phyloP scores from a whole-genome alignment of 2,797 vertebrate genomes.

The Clamator glandarius region DNA sequence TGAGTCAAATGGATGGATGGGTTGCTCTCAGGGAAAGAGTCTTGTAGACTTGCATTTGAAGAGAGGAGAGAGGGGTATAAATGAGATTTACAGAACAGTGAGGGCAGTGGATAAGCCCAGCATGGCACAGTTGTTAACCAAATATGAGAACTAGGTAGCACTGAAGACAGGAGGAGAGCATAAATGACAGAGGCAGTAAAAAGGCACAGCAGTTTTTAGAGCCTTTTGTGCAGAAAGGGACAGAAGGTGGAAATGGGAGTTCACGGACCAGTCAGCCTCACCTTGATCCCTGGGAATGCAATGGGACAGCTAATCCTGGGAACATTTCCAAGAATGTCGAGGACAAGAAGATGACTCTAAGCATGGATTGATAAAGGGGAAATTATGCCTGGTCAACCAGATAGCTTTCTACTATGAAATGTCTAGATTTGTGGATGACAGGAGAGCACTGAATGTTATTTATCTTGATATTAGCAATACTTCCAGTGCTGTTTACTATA shows the following conservation, averaged over 20 bases:
- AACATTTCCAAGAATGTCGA: neutral
- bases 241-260: neutral
- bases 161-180: neutral
- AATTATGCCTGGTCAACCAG: neutral
- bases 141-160: neutral
- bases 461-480: neutral
- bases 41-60: neutral
- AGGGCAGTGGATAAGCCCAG: neutral
- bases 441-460: neutral
- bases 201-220: neutral
- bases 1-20: neutral
- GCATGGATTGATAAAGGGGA: neutral
- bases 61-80: neutral
- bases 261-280: neutral
- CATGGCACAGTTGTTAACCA: neutral
- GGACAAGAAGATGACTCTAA: neutral
- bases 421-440: neutral
- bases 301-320: neutral
- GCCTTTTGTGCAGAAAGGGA: neutral
- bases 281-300: rapidly evolving
- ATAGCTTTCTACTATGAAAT: neutral
- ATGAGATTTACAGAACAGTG: neutral
- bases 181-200: neutral
- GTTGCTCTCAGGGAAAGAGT: neutral
- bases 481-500: neutral